These are phyloP conservation scores for Siniperca chuatsi DNA, from an alignment of 2,113 vertebrate species.

Conservation along the genomic window DNA sequence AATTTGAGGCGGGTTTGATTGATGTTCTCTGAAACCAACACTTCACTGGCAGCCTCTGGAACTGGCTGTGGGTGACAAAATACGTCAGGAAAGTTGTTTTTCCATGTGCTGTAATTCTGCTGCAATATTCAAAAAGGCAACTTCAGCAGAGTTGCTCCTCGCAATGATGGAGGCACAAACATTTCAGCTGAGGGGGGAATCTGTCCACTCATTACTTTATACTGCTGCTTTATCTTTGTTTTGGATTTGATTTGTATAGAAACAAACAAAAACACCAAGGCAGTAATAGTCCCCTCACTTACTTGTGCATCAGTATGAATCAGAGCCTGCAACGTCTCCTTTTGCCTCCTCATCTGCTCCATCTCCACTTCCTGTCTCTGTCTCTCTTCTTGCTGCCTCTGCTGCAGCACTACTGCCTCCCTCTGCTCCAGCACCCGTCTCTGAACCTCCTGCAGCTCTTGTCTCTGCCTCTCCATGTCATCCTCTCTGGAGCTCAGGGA, in stretches of 20 bases:
- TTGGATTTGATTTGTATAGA: background rate
- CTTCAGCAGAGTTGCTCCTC: background rate
- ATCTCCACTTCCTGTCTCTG: conserved; percentile 38
- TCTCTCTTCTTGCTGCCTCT: conserved; percentile 67
- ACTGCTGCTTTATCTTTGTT: no score
- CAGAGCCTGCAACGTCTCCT: conserved; percentile 62
- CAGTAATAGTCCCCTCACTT: conserved; percentile 1
- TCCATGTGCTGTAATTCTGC: background rate
- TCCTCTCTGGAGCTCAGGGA: conserved; percentile 1
- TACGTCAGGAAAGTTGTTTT: background rate
- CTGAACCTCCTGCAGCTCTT: conserved; percentile 76
- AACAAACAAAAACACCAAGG: background rate
- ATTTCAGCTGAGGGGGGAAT: background rate
- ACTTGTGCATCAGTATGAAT: conserved; percentile 83
- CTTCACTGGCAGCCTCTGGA: conserved; percentile 13
- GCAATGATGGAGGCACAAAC: background rate
- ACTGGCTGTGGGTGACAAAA: conserved; percentile 11
- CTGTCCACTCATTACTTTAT: background rate
- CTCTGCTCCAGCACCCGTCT: conserved; percentile 77
- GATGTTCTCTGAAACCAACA: conserved; percentile 43
- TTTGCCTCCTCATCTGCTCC: conserved; percentile 65
- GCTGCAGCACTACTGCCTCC: conserved; percentile 77
- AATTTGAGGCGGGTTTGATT: conserved; percentile 63
- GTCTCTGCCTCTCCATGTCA: conserved; percentile 64
- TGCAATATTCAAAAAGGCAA: background rate